phyloP scores from a whole-genome alignment of 2,797 vertebrate species.

The Staurois parvus region DNA sequence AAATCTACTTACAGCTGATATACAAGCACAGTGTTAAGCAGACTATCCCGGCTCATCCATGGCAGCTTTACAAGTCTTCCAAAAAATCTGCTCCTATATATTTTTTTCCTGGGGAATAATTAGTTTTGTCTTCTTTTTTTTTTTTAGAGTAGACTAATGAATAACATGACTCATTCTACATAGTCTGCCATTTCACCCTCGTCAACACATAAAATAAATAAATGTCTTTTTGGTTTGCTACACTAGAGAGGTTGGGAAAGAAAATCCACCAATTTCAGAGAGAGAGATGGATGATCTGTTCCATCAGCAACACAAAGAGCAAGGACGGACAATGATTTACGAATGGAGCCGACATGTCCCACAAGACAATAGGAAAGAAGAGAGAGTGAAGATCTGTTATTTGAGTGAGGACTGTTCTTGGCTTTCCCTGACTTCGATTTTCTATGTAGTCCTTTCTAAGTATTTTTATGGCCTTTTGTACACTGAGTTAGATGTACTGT shows the following conservation, averaged over 20 bases:
- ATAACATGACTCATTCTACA: conserved; percentile 51
- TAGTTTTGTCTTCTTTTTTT: conserved; percentile 34
- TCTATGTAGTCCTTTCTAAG: background rate
- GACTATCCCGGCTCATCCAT: conserved; percentile 41
- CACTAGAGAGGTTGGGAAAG: background rate
- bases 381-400: background rate
- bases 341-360: background rate
- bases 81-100: conserved; percentile 50
- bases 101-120: conserved; percentile 28
- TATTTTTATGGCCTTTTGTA: background rate
- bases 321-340: conserved; percentile 2
- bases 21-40: conserved; percentile 29
- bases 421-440: background rate
- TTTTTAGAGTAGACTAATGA: conserved; percentile 39
- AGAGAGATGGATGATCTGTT: background rate
- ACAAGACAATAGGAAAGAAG: background rate
- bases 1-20: conserved; percentile 52
- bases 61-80: conserved; percentile 11
- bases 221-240: conserved; percentile 20
- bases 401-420: background rate
- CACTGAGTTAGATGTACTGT: background rate
- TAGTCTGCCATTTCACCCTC: background rate
- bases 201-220: background rate
- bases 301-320: background rate
- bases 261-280: background rate